phyloP scores from a whole-genome alignment of 2,797 vertebrate species.

The Selene dorsalis region DNA sequence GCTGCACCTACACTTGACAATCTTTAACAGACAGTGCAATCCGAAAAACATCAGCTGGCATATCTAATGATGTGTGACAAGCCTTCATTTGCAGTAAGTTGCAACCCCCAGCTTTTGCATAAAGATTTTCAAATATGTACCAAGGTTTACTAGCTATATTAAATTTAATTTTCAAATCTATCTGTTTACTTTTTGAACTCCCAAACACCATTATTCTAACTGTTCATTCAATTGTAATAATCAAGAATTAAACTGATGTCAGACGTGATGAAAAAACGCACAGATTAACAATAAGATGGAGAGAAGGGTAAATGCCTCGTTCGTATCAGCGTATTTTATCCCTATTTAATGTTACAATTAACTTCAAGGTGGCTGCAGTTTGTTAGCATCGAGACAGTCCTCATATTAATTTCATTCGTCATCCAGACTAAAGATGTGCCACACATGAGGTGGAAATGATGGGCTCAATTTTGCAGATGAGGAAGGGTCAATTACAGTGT shows the following conservation, averaged over 20 bases:
- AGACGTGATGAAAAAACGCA: background rate
- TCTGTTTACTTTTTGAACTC: no score
- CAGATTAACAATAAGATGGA: background rate
- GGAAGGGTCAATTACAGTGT: slow-evolving; percentile 76
- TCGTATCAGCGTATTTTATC: background rate
- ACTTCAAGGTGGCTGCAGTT: slow-evolving; percentile 21
- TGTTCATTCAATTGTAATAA: background rate
- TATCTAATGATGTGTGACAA: background rate
- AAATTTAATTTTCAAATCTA: no score
- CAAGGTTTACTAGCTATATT: no score
- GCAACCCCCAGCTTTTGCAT: background rate
- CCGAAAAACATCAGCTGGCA: background rate
- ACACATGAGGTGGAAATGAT: slow-evolving; percentile 66
- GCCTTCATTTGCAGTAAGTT: background rate
- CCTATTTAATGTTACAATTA: slow-evolving; percentile 12
- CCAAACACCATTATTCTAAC: background rate
- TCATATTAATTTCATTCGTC: slow-evolving; percentile 61
- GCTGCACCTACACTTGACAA: background rate
- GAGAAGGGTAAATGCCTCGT: background rate
- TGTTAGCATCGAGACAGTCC: slow-evolving; percentile 30
- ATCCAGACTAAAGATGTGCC: slow-evolving; percentile 52
- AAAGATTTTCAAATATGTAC: background rate
- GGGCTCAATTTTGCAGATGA: slow-evolving; percentile 74
- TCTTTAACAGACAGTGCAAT: background rate
- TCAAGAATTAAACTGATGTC: background rate